Evolutionary conservation across 2,113 vertebrate species (phyloP), one percentile per base, ranked within the genome.

Genomic region (Mesitornis unicolor): DNA sequence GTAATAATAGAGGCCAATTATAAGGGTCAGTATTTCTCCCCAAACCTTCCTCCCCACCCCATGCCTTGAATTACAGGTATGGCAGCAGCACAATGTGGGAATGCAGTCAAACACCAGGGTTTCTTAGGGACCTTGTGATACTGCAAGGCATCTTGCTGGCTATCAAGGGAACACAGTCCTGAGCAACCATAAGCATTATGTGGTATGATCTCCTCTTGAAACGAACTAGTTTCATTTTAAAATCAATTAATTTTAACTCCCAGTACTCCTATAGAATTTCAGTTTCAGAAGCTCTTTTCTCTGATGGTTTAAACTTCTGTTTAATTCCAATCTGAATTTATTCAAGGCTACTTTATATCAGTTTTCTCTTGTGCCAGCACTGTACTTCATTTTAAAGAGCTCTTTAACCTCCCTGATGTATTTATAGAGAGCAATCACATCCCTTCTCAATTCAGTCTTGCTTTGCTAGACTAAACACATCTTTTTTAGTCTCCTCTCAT

Each of bases 241-340:
- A 95, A 93, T 79, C 36, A 57, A 76, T 68, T 95, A 82, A 51
- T 75, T 75, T 71, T 67, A 63, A 73, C 45, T 91, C 36, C 33
- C 48, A 85, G 16, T 56, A 16, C 31, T 79, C 42, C 28, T 57
- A 57, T 31, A 76, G 43, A 91, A 90, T 83, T 90, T 88, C 22
- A 22, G 12, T 40, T 90, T 73, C 36, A 60, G 43, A 68, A 79
- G 48, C 12, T 82, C 24, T 76, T 76, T 64, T 28, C 57, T 82
- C 38, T 63, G 48, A 59, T 7, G 1, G 36, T 78, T 95, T 79
- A 84, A 73, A 56, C 24, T 53, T 45, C 38, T 60, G 20, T 68
- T 82, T 85, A 53, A 76, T 79, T 79, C 43, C n/a, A 85, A 31
- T 47, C 28, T 90, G 75, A 83, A 48, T 83, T 91, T 91, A 79